phyloP scores from a whole-genome alignment of 2,888 invertebrate genomes.

The Sepioteuthis lessoniana region DNA sequence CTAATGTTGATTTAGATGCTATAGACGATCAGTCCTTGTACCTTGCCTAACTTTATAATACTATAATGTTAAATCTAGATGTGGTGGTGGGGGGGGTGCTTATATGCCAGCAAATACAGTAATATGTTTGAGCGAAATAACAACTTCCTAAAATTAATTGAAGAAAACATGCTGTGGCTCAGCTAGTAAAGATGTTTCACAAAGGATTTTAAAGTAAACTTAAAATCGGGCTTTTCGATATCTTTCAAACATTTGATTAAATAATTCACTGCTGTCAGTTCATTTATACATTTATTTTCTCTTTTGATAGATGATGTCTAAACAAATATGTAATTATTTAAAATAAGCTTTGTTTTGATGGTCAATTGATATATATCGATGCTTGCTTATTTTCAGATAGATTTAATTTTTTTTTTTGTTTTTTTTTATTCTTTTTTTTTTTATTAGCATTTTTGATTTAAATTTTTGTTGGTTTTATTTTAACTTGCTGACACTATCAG shows the following conservation, averaged over 20 bases:
- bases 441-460: too few relatives aligned
- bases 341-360: not conserved
- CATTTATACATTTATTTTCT: constrained; percentile 24
- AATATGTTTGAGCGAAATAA: not conserved
- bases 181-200: not conserved
- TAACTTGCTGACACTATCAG: too few relatives aligned
- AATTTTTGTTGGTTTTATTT: too few relatives aligned
- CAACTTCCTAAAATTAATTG: not conserved
- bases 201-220: not conserved
- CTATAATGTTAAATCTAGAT: too few relatives aligned
- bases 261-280: not conserved
- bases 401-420: not conserved
- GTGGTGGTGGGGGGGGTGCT: too few relatives aligned
- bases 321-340: not conserved
- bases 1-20: too few relatives aligned
- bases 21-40: too few relatives aligned
- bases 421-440: too few relatives aligned
- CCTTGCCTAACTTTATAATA: too few relatives aligned
- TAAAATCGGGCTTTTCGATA: not conserved
- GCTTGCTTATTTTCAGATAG: not conserved
- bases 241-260: not conserved
- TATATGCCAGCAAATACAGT: too few relatives aligned
- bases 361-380: too few relatives aligned
- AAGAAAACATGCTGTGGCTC: not conserved
- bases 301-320: not conserved